phyloP scores from a whole-genome alignment of 2,888 invertebrate species.

The Monoplex corrugatus region DNA sequence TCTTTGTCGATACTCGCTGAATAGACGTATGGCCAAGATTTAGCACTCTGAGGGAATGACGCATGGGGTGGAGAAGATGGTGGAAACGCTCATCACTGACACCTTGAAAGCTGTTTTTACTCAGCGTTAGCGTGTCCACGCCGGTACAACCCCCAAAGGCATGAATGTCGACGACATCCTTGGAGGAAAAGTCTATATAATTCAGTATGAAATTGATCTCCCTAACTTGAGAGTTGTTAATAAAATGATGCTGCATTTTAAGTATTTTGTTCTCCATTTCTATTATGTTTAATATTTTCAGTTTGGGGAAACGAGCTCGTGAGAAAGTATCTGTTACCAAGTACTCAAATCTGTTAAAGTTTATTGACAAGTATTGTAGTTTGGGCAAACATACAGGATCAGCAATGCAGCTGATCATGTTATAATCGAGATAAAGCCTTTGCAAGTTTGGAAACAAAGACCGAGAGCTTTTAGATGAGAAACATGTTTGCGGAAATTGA shows the following conservation, averaged over 20 bases:
- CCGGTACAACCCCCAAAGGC: slow-evolving; percentile 42
- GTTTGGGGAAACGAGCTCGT: slow-evolving; percentile 15
- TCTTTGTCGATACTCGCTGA: slow-evolving; percentile 5
- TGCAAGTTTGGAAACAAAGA: background rate
- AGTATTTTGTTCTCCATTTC: slow-evolving; percentile 43
- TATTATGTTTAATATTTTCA: slow-evolving; percentile 20
- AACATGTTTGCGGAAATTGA: background rate
- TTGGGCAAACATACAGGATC: background rate
- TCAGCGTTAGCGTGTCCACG: slow-evolving; percentile 24
- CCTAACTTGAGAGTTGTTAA: slow-evolving; percentile 32
- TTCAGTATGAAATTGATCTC: slow-evolving; percentile 44
- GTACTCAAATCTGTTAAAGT: slow-evolving; percentile 11
- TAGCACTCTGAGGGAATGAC: slow-evolving; percentile 37
- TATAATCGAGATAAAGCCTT: background rate
- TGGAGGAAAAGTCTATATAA: slow-evolving; percentile 18
- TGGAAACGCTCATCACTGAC: slow-evolving; percentile 28
- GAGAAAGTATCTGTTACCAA: background rate
- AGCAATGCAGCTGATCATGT: background rate
- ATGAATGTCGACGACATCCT: background rate
- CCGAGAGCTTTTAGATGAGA: background rate
- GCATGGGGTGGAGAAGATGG: slow-evolving; percentile 1
- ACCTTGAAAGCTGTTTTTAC: slow-evolving; percentile 19
- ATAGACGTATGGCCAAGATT: slow-evolving; percentile 27
- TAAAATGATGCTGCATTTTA: slow-evolving; percentile 30
- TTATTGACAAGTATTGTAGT: background rate